These are phyloP conservation scores for Cyphomyrus discorhynchus DNA, from an alignment of 2,113 vertebrate genomes.

Conservation along the genomic window DNA sequence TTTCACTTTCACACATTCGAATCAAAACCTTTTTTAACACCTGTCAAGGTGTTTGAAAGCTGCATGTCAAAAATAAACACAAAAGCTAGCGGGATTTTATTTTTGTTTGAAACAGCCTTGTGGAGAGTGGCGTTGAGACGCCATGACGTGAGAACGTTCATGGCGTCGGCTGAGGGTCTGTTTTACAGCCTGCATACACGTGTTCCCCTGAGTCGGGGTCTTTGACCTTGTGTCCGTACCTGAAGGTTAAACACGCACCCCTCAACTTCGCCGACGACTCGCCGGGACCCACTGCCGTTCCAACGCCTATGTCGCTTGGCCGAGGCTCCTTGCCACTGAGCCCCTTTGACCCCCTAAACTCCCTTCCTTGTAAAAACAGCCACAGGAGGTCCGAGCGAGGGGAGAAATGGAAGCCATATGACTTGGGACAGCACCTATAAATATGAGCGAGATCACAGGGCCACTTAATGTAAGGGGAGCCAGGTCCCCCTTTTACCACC, in stretches of 20 bases:
- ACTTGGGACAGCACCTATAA: slow-evolving; percentile 69
- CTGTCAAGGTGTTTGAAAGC: background rate
- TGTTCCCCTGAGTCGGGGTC: background rate
- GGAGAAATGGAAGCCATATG: slow-evolving; percentile 72
- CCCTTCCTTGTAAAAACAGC: slow-evolving; percentile 64
- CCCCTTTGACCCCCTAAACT: slow-evolving; percentile 57
- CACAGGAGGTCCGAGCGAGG: slow-evolving; percentile 61
- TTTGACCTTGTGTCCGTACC: background rate
- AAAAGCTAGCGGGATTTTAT: background rate
- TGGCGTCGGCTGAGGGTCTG: background rate
- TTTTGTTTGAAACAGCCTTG: background rate
- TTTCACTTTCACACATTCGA: background rate
- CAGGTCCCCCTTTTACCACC: slow-evolving; percentile 63
- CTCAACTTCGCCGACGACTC: background rate
- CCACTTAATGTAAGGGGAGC: slow-evolving; percentile 59
- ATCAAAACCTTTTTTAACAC: background rate
- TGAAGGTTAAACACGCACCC: slow-evolving; percentile 7
- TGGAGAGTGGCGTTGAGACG: too few species aligned
- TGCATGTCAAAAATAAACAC: background rate
- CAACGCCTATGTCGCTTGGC: slow-evolving; percentile 1
- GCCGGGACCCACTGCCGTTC: background rate
- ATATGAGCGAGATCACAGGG: slow-evolving; percentile 68
- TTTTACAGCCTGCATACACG: background rate
- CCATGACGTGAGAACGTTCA: too few species aligned
- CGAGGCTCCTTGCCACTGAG: slow-evolving; percentile 35